Evolutionary conservation across 2,888 invertebrate species (phyloP).

Genomic region (Caenorhabditis becei): DNA sequence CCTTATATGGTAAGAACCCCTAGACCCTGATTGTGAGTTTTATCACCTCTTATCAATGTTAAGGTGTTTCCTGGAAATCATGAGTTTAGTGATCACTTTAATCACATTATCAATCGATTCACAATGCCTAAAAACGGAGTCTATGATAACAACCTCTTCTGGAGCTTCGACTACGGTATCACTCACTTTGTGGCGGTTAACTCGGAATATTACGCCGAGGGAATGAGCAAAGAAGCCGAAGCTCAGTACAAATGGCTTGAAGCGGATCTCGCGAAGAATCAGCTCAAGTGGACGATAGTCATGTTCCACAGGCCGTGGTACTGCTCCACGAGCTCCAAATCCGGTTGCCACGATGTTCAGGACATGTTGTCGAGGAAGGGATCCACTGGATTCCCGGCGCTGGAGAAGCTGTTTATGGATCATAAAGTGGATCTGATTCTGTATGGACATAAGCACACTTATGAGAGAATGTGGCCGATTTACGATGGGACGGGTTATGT

Average conservation of each 20-base stretch:
- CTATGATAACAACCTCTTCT: slow-evolving; percentile 79
- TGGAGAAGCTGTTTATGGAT: slow-evolving; percentile 91
- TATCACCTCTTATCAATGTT: background rate
- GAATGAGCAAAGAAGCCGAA: slow-evolving; percentile 88
- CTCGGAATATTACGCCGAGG: slow-evolving; percentile 93
- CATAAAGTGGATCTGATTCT: slow-evolving; percentile 93
- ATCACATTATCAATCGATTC: slow-evolving; percentile 93
- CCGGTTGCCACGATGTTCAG: slow-evolving; percentile 53
- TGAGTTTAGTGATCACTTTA: slow-evolving; percentile 88
- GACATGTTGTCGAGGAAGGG: slow-evolving; percentile 61
- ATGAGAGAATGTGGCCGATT: slow-evolving; percentile 95
- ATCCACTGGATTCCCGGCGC: slow-evolving; percentile 81
- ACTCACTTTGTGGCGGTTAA: slow-evolving; percentile 93
- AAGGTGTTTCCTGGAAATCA: slow-evolving; percentile 86
- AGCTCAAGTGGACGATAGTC: slow-evolving; percentile 90
- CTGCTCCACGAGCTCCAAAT: slow-evolving; percentile 86
- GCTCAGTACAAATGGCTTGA: slow-evolving; percentile 79
- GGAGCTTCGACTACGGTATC: slow-evolving; percentile 89
- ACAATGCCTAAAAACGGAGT: slow-evolving; percentile 88
- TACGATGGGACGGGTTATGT: slow-evolving; percentile 86
- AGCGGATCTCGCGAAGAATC: slow-evolving; percentile 72
- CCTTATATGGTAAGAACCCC: slow-evolving; percentile 86
- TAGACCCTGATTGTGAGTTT: background rate
- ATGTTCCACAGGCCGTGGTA: slow-evolving; percentile 93
- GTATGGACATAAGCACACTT: slow-evolving; percentile 98